phyloP scores from a whole-genome alignment of 2,888 invertebrate genomes.

The Sinhomidia bicolor region DNA sequence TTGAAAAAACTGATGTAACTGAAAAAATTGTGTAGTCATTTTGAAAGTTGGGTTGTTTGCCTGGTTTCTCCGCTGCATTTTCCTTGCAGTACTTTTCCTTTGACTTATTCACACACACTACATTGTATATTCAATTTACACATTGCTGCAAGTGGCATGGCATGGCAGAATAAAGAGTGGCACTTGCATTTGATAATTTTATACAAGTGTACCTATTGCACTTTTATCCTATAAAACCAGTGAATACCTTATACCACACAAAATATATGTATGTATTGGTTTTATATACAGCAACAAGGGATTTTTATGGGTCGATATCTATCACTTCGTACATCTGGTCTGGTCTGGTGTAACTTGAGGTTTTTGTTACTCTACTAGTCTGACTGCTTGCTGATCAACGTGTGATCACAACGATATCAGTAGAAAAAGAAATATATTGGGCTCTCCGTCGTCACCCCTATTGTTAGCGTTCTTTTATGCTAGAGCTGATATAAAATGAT shows the following conservation, averaged over 20 bases:
- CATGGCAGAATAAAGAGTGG: too few species aligned
- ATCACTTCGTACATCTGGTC: neutral
- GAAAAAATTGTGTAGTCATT: constrained; percentile 7
- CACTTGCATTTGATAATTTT: neutral
- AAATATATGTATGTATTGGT: neutral
- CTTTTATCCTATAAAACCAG: neutral
- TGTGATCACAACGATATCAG: constrained; percentile 53
- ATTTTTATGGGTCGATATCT: neutral
- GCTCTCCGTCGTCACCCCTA: neutral
- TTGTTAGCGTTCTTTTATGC: neutral
- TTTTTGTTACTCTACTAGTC: constrained; percentile 29
- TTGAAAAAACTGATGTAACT: neutral
- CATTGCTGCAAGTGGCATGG: neutral
- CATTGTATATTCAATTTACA: too few species aligned
- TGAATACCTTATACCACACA: neutral
- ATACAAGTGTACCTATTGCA: constrained; percentile 27
- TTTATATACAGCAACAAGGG: too few species aligned
- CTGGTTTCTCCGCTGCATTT: neutral
- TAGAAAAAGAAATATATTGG: neutral
- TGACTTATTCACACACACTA: neutral
- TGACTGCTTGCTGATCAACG: constrained; percentile 69
- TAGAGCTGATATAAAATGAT: neutral
- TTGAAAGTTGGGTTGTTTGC: constrained; percentile 10
- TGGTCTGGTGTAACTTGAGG: neutral
- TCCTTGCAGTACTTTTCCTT: constrained; percentile 28